phyloP scores from a whole-genome alignment of 2,888 invertebrate species.

The Agonopterix heracliana region DNA sequence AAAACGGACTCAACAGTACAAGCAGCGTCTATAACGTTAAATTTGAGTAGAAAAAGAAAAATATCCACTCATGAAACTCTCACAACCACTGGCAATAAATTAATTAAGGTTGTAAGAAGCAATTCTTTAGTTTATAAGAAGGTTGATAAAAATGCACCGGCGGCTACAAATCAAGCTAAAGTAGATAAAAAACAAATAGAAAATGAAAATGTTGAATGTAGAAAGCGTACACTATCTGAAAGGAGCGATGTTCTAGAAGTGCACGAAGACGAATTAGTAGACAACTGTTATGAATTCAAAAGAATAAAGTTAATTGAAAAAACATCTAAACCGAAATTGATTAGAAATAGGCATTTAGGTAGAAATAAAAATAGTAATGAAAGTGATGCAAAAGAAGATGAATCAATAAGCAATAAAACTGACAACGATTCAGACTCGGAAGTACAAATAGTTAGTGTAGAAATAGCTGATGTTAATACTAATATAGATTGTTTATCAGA shows the following conservation, averaged over 20 bases:
- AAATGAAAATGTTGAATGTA: slow-evolving; percentile 33
- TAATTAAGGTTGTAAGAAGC: slow-evolving; percentile 63
- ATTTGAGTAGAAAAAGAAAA: slow-evolving; percentile 56
- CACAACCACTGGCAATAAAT: slow-evolving; percentile 60
- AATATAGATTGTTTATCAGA: slow-evolving; percentile 35
- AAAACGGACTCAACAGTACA: slow-evolving; percentile 38
- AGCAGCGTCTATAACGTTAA: slow-evolving; percentile 48
- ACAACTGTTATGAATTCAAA: slow-evolving; percentile 62
- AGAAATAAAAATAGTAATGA: slow-evolving; percentile 25
- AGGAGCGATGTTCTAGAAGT: slow-evolving; percentile 51
- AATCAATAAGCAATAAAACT: slow-evolving; percentile 21
- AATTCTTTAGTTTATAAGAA: slow-evolving; percentile 68
- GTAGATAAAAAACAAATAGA: slow-evolving; percentile 35
- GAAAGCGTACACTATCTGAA: slow-evolving; percentile 61
- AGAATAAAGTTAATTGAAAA: slow-evolving; percentile 51
- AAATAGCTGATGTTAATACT: slow-evolving; percentile 29
- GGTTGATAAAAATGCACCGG: slow-evolving; percentile 37
- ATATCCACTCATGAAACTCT: slow-evolving; percentile 59
- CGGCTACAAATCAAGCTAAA: slow-evolving; percentile 29
- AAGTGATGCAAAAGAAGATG: slow-evolving; percentile 27
- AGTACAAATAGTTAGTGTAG: slow-evolving; percentile 59
- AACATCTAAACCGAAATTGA: slow-evolving; percentile 51
- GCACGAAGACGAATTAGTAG: slow-evolving; percentile 54
- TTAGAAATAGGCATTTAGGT: slow-evolving; percentile 39
- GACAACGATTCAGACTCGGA: slow-evolving; percentile 57